Percentiles rank a stretch among this genome's conserved stretches.
Evolutionary conservation across 2,797 vertebrate genomes (phyloP).

Genomic region (Clarias pachynema): DNA sequence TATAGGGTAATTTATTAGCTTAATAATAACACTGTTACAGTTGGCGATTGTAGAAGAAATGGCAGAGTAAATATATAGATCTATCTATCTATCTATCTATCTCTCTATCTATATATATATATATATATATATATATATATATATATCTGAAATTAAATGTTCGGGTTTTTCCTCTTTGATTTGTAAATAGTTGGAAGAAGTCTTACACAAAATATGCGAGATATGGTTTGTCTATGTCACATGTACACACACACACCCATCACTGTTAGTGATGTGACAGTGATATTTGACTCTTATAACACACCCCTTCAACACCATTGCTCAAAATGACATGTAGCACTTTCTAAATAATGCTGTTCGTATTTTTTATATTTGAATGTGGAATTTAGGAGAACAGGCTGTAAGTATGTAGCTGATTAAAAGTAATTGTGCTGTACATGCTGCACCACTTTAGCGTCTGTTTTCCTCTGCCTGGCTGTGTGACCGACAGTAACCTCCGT

Average conservation of each 20-base stretch:
- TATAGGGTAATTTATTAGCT: neutral
- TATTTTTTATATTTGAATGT: no score
- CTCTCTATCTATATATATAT: no score
- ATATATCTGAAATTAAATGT: neutral
- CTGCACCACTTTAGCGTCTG: conserved; percentile 45
- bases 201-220: neutral
- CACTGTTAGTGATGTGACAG: no score
- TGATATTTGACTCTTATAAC: neutral
- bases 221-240: neutral
- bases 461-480: conserved; percentile 60
- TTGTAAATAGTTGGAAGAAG: neutral
- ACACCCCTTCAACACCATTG: neutral
- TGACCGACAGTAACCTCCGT: conserved; percentile 80
- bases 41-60: neutral
- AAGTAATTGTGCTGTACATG: neutral
- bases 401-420: neutral
- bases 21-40: neutral
- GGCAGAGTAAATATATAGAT: no score
- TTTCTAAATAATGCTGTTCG: neutral
- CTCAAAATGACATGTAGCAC: neutral
- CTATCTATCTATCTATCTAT: no score
- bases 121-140: no score
- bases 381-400: neutral
- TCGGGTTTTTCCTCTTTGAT: neutral
- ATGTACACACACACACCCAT: no score